A percentile compares a stretch with the other conserved stretches of the same genome.
Evolutionary conservation across 2,888 invertebrate genomes (phyloP).

Genomic region (Prosapia bicincta): DNA sequence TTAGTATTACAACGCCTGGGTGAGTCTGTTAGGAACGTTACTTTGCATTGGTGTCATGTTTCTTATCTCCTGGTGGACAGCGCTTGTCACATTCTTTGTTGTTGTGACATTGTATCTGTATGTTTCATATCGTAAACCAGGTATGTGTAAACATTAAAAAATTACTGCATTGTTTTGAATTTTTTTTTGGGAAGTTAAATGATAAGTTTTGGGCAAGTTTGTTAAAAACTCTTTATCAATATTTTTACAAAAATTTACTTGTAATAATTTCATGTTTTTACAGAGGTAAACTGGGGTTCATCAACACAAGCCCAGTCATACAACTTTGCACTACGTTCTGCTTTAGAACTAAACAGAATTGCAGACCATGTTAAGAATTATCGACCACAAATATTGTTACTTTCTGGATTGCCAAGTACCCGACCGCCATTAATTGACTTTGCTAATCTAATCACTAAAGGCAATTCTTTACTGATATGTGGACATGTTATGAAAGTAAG

Average conservation of each 20-base stretch:
- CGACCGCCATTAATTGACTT: slow-evolving; percentile 90
- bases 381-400: slow-evolving; percentile 85
- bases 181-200: no score
- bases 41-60: slow-evolving; percentile 90
- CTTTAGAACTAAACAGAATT: slow-evolving; percentile 67
- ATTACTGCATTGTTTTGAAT: no score
- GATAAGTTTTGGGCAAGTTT: no score
- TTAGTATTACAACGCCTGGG: slow-evolving; percentile 90
- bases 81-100: slow-evolving; percentile 85
- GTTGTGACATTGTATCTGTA: slow-evolving; percentile 87
- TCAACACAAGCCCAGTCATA: slow-evolving; percentile 60
- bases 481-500: slow-evolving; percentile 50
- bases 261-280: no score
- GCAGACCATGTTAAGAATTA: slow-evolving; percentile 98
- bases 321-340: slow-evolving; percentile 52
- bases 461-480: slow-evolving; percentile 84
- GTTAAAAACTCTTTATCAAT: no score
- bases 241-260: no score
- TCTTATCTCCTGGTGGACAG: slow-evolving; percentile 89
- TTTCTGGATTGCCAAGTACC: slow-evolving; percentile 78
- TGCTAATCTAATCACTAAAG: slow-evolving; percentile 86
- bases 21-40: slow-evolving; percentile 78
- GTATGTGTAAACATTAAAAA: slow-evolving; percentile 55
- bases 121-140: slow-evolving; percentile 90
- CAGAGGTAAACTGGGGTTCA: slow-evolving; percentile 62